Conservation (phyloP, 2,113 vertebrate genomes). For the Eulemur macaco region DNA sequence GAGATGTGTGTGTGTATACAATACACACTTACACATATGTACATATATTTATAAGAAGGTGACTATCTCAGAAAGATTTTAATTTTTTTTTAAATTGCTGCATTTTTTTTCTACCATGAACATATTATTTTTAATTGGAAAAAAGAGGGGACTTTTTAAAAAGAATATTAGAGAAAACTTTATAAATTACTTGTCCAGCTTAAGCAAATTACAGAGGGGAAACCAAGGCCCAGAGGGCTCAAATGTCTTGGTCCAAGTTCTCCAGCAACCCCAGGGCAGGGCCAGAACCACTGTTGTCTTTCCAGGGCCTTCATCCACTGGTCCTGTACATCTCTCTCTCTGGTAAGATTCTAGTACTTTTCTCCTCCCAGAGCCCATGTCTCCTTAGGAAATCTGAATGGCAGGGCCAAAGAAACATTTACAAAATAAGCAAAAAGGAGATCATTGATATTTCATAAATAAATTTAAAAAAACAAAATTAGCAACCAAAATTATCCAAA, state of each 20-base stretch:
- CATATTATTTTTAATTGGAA: not conserved
- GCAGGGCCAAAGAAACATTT: not conserved
- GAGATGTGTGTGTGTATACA: not conserved
- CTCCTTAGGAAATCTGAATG: not conserved
- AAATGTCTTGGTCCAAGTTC: not conserved
- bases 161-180: not conserved
- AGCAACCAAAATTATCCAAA: not conserved
- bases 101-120: not conserved
- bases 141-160: not conserved
- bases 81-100: not conserved
- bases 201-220: not conserved
- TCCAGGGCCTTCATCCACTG: no score
- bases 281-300: rapidly evolving
- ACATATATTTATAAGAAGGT: not conserved
- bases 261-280: not conserved
- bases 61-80: not conserved
- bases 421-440: not conserved
- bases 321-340: not conserved
- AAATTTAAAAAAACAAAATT: not conserved
- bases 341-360: not conserved
- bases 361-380: not conserved
- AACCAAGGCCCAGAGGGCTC: not conserved
- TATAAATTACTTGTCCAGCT: not conserved
- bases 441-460: not conserved
- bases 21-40: not conserved